Conservation (phyloP, 2,113 vertebrate species). For the Atlantisia rogersi region DNA sequence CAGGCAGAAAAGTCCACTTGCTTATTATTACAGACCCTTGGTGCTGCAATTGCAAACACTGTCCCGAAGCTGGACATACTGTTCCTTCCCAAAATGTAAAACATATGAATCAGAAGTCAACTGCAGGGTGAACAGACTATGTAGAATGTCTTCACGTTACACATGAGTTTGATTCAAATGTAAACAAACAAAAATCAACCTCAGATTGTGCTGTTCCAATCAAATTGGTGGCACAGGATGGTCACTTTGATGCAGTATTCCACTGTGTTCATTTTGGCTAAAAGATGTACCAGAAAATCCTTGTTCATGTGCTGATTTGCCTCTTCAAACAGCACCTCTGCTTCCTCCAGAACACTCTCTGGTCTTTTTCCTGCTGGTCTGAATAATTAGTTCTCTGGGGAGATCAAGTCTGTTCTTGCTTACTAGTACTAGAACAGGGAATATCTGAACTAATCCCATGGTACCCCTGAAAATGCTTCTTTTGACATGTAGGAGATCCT, state of each 20-base stretch:
- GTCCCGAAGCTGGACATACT: neutral
- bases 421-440: constrained; percentile 10
- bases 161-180: neutral
- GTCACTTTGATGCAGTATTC: neutral
- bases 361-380: constrained; percentile 42
- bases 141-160: neutral
- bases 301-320: neutral
- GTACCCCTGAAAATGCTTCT: neutral
- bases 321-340: constrained; percentile 43
- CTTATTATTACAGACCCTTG: neutral
- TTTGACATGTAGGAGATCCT: neutral
- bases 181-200: neutral
- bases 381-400: constrained; percentile 67
- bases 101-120: neutral
- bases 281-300: constrained; percentile 10
- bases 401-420: constrained; percentile 48
- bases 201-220: neutral
- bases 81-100: neutral
- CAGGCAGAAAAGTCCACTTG: neutral
- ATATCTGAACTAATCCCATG: constrained; percentile 24
- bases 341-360: constrained; percentile 7
- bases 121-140: neutral
- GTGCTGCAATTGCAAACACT: neutral
- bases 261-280: neutral
- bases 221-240: neutral